Percentiles rank a stretch among this genome's conserved stretches.
phyloP scores from a whole-genome alignment of 64 coral and sea anemone genomes.

The Montipora foliosa region DNA sequence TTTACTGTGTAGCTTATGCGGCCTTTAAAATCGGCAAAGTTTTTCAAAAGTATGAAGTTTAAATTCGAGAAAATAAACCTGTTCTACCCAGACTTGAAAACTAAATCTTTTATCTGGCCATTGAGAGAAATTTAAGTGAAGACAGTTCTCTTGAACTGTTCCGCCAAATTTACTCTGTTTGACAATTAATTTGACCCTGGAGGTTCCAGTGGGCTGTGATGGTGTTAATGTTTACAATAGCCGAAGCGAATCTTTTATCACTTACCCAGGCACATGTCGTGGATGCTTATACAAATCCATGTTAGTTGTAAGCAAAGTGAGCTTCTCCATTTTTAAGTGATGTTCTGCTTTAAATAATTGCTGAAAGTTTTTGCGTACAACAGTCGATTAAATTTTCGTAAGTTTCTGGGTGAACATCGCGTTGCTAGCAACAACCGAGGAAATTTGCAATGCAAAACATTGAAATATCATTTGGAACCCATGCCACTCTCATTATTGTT shows the following conservation, averaged over 20 bases:
- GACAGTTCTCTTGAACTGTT: neutral
- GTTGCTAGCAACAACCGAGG: constrained; percentile 37
- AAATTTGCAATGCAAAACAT: constrained; percentile 52
- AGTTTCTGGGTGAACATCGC: neutral
- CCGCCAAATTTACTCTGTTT: neutral
- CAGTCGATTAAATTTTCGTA: neutral
- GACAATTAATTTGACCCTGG: neutral
- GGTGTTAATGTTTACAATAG: neutral
- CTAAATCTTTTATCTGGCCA: too few relatives aligned
- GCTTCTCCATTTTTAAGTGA: constrained; percentile 59
- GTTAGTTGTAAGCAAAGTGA: constrained; percentile 67
- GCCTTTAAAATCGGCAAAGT: too few relatives aligned
- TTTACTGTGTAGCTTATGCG: too few relatives aligned
- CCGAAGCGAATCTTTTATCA: neutral
- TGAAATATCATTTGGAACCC: too few relatives aligned
- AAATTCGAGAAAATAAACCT: too few relatives aligned
- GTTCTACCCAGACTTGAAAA: too few relatives aligned
- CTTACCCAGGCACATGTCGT: constrained; percentile 76
- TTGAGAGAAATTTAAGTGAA: neutral
- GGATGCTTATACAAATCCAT: constrained; percentile 72
- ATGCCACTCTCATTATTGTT: too few relatives aligned
- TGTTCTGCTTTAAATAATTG: neutral
- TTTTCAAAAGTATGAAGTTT: too few relatives aligned
- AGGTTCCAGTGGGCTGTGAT: neutral
- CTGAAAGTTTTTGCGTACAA: neutral